phyloP scores from a whole-genome alignment of 2,797 vertebrate genomes.

The Phalloptychus januarius region DNA sequence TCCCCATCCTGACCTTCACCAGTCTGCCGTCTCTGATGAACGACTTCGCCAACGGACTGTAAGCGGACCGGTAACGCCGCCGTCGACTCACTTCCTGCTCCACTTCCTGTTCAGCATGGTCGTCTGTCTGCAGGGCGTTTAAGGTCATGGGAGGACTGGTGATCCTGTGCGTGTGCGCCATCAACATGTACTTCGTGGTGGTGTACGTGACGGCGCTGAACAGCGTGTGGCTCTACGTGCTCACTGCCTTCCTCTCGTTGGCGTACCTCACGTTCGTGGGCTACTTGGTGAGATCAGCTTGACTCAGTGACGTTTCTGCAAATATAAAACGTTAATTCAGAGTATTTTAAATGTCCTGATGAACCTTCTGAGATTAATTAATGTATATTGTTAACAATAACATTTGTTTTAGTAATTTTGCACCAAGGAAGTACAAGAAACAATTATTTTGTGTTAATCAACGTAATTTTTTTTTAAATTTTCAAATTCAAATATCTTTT shows the following conservation, averaged over 20 bases:
- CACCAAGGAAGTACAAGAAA: neutral
- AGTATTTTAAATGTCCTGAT: neutral
- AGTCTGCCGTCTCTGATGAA: constrained; percentile 88
- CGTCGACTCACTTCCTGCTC: neutral
- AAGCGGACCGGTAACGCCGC: constrained; percentile 63
- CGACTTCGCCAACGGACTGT: constrained; percentile 91
- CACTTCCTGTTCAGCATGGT: neutral
- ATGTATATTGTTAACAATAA: neutral
- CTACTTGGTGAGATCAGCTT: constrained; percentile 84
- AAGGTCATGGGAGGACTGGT: constrained; percentile 82
- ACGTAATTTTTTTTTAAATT: neutral
- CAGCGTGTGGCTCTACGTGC: constrained; percentile 81
- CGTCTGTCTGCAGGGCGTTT: constrained; percentile 76
- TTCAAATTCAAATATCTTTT: neutral
- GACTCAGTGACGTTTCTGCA: neutral
- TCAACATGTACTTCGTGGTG: constrained; percentile 93
- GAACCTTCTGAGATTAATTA: neutral
- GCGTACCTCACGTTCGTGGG: constrained; percentile 87
- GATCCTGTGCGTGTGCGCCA: constrained; percentile 84
- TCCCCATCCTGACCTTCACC: constrained; percentile 92
- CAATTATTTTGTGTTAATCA: neutral
- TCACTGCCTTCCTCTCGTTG: constrained; percentile 79
- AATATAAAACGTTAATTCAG: neutral
- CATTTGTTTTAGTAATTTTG: neutral
- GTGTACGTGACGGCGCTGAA: constrained; percentile 82